Conservation (phyloP, 1,140 invertebrate genomes). For the Nasonia vitripennis region DNA sequence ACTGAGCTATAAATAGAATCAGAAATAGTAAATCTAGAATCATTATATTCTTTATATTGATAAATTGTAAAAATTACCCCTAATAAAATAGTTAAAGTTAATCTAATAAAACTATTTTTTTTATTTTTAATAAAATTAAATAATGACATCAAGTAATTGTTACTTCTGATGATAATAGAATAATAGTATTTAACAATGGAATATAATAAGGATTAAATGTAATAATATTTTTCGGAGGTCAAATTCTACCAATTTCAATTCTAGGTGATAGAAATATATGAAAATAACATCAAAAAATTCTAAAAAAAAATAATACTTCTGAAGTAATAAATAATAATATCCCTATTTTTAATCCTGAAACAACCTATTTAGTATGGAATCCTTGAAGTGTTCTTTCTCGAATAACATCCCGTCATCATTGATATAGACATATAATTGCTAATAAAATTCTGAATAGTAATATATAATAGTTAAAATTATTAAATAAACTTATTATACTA, state of each 20-base stretch:
- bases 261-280: slow-evolving; percentile 78
- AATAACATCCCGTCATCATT: slow-evolving; percentile 81
- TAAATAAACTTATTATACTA: slow-evolving; percentile 52
- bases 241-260: too few relatives aligned
- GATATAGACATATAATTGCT: slow-evolving; percentile 57
- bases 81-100: slow-evolving; percentile 76
- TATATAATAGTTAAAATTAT: slow-evolving; percentile 62
- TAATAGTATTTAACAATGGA: too few relatives aligned
- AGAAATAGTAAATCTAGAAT: slow-evolving; percentile 76
- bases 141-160: slow-evolving; percentile 78
- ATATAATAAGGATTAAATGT: too few relatives aligned
- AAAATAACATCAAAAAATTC: slow-evolving; percentile 81
- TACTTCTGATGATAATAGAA: too few relatives aligned
- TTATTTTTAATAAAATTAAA: slow-evolving; percentile 75
- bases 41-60: slow-evolving; percentile 73
- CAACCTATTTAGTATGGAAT: slow-evolving; percentile 71
- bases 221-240: too few relatives aligned
- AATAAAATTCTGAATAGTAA: slow-evolving; percentile 26
- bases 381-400: slow-evolving; percentile 78
- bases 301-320: slow-evolving; percentile 79
- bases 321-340: slow-evolving; percentile 81
- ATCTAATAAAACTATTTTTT: slow-evolving; percentile 67
- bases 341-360: slow-evolving; percentile 75
- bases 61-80: slow-evolving; percentile 76
- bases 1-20: slow-evolving; percentile 80